phyloP scores from a whole-genome alignment of 2,797 vertebrate genomes.

The Luscinia luscinia region DNA sequence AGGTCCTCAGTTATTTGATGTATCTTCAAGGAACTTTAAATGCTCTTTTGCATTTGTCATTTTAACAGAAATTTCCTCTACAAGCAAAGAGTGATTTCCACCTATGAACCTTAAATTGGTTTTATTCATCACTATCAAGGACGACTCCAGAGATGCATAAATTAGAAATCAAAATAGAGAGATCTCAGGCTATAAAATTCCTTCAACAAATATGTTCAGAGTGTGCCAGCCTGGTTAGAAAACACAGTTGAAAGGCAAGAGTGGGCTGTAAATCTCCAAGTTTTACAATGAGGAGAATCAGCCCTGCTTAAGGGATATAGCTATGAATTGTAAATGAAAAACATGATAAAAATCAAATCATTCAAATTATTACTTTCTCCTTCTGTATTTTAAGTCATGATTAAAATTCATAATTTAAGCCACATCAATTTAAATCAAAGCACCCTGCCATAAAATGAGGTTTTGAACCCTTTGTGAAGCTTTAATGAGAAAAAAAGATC shows the following conservation, averaged over 20 bases:
- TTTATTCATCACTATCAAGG: background rate
- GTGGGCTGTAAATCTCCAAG: background rate
- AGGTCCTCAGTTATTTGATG: background rate
- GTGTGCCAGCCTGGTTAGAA: background rate
- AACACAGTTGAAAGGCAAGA: background rate
- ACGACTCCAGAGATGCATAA: background rate
- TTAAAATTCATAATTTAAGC: conserved; percentile 52
- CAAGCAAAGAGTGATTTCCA: background rate
- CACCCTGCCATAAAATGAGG: background rate
- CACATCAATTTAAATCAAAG: conserved; percentile 49
- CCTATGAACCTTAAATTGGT: background rate
- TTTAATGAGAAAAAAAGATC: conserved; percentile 40
- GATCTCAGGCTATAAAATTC: background rate
- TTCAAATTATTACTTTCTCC: conserved; percentile 2
- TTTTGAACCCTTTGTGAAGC: conserved; percentile 40
- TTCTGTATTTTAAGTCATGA: background rate
- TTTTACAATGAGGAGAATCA: background rate
- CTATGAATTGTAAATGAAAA: conserved; percentile 46
- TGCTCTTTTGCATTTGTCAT: background rate
- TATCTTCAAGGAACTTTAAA: background rate
- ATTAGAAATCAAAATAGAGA: background rate
- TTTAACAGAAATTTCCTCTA: background rate
- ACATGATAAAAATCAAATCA: conserved; percentile 38
- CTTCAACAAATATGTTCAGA: background rate
- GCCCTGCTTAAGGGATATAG: background rate